phyloP scores from a whole-genome alignment of 2,888 invertebrate genomes.

The Yponomeuta plumbellus region DNA sequence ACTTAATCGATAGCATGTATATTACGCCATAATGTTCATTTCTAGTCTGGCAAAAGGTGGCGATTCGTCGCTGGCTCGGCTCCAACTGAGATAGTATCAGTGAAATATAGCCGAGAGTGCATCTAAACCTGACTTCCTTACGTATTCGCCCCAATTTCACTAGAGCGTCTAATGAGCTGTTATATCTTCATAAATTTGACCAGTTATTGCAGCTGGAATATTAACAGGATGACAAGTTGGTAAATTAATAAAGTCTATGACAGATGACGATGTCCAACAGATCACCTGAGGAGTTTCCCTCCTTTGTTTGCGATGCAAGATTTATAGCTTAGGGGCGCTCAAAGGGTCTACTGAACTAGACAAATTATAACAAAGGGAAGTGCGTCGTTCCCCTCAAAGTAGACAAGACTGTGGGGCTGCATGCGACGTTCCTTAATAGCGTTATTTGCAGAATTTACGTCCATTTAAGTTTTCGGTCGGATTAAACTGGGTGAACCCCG shows the following conservation, averaged over 20 bases:
- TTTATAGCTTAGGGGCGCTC: conserved; percentile 20
- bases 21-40: conserved; percentile 18
- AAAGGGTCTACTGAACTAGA: conserved; percentile 56
- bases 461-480: conserved; percentile 37
- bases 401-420: conserved; percentile 33
- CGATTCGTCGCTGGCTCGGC: conserved; percentile 44
- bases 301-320: conserved; percentile 4
- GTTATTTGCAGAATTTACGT: conserved; percentile 52
- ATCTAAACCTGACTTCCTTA: conserved; percentile 40
- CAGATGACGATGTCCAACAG: conserved; percentile 1
- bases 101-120: conserved; percentile 46
- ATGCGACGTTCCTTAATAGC: conserved; percentile 42
- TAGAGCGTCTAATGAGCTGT: conserved; percentile 5
- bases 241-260: not conserved
- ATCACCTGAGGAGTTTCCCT: not conserved
- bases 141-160: conserved; percentile 29
- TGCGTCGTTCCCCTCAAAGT: conserved; percentile 27
- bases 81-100: conserved; percentile 52
- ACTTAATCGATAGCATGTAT: conserved; percentile 14
- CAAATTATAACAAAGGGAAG: conserved; percentile 51
- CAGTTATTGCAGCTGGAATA: not conserved
- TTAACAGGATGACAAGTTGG: not conserved
- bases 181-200: not conserved
- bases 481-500: conserved; percentile 38
- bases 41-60: conserved; percentile 42